Base-by-base conservation (phyloP, 2,888 invertebrate species). In the Lepidocyrtoides sp. region DNA sequence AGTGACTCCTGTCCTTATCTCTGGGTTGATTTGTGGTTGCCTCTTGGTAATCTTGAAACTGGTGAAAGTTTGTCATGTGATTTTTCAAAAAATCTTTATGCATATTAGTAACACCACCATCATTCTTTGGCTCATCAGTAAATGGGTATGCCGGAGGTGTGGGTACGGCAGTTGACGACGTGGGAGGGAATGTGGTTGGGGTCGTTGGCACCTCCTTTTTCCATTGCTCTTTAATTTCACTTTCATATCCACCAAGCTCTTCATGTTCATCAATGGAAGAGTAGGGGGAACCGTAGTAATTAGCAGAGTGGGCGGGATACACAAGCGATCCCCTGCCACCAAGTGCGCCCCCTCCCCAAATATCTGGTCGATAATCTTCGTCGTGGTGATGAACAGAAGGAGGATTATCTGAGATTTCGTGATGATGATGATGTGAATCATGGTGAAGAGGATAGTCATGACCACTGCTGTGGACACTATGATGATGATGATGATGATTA, bases 211-310 rank as follows among this genome's bases (percentile, higher is more conserved):
- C 29, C 7, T 75, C 17, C 17, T 26, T 75, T 12, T 72, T 90
- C 83, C 84, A 90, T 4, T 77, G 36, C 26, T 83, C 77, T 0
- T 51, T 29, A 17, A 81, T 63, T 20, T 82, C 81, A 44, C 82
- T 87, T 87, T 87, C 91, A n/a, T 82, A 87, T 8, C 72, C 87
- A 14, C 77, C 86, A 14, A 72, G 57, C 20, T 82, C 87, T 10
- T 91, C 91, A 5, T 87, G 36, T 8, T 90, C 79, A 12, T 54
- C 79, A 1, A n/a, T 8, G 14, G 69, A 36, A 5, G 85, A 26
- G 57, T 57, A 69, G 8, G 86, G 63, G 8, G 51, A 29, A 14
- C 41, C 72, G 23, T 17, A 60, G 17, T 72, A 69, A 20, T n/a
- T 66, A 0, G 83, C 20, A 8, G 85, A 66, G 20, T 66, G 60